phyloP scores from a whole-genome alignment of 1,140 invertebrate species.

The Phthorimaea operculella region DNA sequence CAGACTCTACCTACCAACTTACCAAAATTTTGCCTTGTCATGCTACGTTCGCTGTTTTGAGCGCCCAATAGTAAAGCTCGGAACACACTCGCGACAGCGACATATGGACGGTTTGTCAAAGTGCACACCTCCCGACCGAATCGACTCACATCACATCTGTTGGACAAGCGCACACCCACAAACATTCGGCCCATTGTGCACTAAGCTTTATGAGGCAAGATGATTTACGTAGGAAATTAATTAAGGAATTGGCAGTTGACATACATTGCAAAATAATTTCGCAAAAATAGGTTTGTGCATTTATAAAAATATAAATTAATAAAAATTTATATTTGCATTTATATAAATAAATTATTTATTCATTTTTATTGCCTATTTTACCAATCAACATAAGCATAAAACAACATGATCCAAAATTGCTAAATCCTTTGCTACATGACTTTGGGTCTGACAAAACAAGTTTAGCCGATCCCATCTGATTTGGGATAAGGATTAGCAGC shows the following conservation, averaged over 20 bases:
- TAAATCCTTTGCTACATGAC: too few relatives aligned
- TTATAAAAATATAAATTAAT: too few relatives aligned
- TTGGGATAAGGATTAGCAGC: too few relatives aligned
- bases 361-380: too few relatives aligned
- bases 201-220: background rate
- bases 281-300: too few relatives aligned
- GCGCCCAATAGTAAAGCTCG: slow-evolving; percentile 39
- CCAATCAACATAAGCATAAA: too few relatives aligned
- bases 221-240: background rate
- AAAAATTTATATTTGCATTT: too few relatives aligned
- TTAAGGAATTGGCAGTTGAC: background rate
- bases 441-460: too few relatives aligned
- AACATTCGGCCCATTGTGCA: background rate
- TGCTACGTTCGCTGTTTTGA: slow-evolving; percentile 39
- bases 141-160: slow-evolving; percentile 37
- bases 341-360: too few relatives aligned
- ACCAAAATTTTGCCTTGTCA: slow-evolving; percentile 17
- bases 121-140: slow-evolving; percentile 27
- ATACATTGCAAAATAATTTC: too few relatives aligned
- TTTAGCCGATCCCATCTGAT: too few relatives aligned
- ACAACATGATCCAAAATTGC: too few relatives aligned
- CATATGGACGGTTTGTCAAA: slow-evolving; percentile 45
- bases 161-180: slow-evolving; percentile 45
- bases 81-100: slow-evolving; percentile 20
- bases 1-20: background rate